These are phyloP conservation scores for Xiphophorus hellerii DNA, from an alignment of 2,113 vertebrate genomes.

Conservation along the genomic window DNA sequence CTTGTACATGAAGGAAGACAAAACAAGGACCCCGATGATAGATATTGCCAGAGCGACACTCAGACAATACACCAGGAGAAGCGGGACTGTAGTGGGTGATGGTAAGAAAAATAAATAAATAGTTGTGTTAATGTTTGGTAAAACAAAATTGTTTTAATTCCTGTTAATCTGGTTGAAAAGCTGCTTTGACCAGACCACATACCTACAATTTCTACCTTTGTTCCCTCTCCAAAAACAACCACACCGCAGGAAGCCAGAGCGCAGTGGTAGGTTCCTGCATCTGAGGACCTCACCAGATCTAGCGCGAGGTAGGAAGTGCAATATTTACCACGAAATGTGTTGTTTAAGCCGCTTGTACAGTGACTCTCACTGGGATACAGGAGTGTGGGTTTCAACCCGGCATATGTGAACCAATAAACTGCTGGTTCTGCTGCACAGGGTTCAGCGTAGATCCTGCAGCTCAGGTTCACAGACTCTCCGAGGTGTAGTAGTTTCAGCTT, in stretches of 20 bases:
- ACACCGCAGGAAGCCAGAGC: conserved; percentile 60
- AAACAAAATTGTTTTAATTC: too few relatives aligned
- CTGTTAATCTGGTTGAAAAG: neutral
- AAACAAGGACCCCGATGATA: conserved; percentile 4
- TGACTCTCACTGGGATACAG: conserved; percentile 21
- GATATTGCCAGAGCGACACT: conserved; percentile 20
- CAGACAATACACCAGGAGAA: neutral
- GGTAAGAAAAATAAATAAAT: neutral
- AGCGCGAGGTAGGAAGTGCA: conserved; percentile 32
- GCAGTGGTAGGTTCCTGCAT: conserved; percentile 63
- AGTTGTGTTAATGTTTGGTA: too few relatives aligned
- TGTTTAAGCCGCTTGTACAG: conserved; percentile 27
- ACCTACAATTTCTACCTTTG: conserved; percentile 31
- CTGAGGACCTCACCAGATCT: neutral
- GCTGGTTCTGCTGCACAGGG: conserved; percentile 33
- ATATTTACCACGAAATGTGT: fast-evolving
- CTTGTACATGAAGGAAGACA: conserved; percentile 32
- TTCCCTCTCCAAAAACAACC: conserved; percentile 58
- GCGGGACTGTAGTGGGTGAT: neutral
- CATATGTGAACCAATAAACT: conserved; percentile 68
- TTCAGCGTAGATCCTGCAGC: conserved; percentile 46
- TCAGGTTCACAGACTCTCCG: conserved; percentile 57
- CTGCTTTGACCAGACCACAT: neutral
- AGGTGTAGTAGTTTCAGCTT: neutral
- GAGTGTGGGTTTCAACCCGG: conserved; percentile 12